Percentiles rank a stretch among this genome's conserved stretches.
Evolutionary conservation across 1,140 invertebrate species (phyloP).

Genomic region (Heliconius hewitsoni): DNA sequence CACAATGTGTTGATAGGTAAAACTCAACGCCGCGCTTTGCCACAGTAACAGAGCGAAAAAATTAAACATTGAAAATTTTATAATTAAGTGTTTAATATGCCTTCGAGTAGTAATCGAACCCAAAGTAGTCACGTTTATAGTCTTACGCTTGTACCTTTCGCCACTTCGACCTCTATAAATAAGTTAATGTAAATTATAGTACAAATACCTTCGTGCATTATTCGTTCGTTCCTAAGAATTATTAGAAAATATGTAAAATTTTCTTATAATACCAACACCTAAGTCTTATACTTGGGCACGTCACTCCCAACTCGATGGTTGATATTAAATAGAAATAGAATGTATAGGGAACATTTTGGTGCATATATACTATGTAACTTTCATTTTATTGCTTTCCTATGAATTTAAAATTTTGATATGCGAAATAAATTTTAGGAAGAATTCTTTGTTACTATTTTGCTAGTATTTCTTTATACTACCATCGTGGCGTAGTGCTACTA

Average conservation of each 20-base stretch:
- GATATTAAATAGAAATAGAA: slow-evolving; percentile 53
- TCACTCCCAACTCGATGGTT: slow-evolving; percentile 53
- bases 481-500: background rate
- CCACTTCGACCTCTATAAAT: background rate
- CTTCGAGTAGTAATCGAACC: too few species aligned
- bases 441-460: background rate
- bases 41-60: too few species aligned
- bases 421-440: background rate
- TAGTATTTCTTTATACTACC: background rate
- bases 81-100: too few species aligned
- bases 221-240: background rate
- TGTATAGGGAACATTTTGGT: background rate
- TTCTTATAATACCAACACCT: too few species aligned
- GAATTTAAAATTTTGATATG: background rate
- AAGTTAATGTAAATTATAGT: background rate
- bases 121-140: too few species aligned
- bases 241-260: too few species aligned
- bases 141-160: too few species aligned
- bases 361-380: background rate
- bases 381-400: background rate
- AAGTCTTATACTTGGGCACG: slow-evolving; percentile 36
- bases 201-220: slow-evolving; percentile 3
- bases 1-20: too few species aligned
- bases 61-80: too few species aligned
- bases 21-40: too few species aligned